These are phyloP conservation scores for Criorhina ranunculi DNA, from an alignment of 2,888 invertebrate genomes.

Conservation along the genomic window DNA sequence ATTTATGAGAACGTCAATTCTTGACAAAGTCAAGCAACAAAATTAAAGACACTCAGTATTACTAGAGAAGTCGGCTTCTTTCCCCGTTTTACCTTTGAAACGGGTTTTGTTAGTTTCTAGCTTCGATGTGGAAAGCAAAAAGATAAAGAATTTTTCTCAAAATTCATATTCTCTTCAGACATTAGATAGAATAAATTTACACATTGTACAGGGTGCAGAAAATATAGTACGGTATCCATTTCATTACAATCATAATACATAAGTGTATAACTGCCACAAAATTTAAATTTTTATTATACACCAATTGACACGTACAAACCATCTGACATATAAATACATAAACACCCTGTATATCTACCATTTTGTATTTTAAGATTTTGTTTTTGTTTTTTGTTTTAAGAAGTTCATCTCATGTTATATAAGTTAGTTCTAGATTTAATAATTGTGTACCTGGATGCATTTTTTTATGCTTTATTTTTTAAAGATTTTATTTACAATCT, in stretches of 20 bases:
- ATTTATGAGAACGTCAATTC: constrained; percentile 31
- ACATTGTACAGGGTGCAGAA: neutral
- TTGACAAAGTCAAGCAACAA: constrained; percentile 13
- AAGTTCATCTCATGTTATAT: constrained; percentile 25
- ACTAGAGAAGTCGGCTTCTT: constrained; percentile 26
- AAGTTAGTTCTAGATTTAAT: constrained; percentile 43
- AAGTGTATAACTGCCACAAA: neutral
- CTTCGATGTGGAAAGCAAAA: neutral
- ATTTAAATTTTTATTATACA: neutral
- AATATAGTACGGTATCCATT: neutral
- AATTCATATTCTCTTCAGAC: neutral
- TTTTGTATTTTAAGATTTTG: constrained; percentile 33
- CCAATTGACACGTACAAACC: neutral
- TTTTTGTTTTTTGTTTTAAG: too few relatives aligned
- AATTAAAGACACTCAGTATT: constrained; percentile 32
- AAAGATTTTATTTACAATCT: constrained; percentile 18
- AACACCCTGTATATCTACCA: constrained; percentile 5
- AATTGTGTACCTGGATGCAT: constrained; percentile 65
- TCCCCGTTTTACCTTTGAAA: neutral
- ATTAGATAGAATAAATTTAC: constrained; percentile 30
- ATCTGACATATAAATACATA: neutral
- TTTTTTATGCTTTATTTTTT: constrained; percentile 57
- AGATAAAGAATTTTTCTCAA: neutral
- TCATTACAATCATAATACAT: neutral
- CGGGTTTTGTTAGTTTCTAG: neutral